phyloP scores from a whole-genome alignment of 1,140 invertebrate species.

The Listronotus bonariensis region DNA sequence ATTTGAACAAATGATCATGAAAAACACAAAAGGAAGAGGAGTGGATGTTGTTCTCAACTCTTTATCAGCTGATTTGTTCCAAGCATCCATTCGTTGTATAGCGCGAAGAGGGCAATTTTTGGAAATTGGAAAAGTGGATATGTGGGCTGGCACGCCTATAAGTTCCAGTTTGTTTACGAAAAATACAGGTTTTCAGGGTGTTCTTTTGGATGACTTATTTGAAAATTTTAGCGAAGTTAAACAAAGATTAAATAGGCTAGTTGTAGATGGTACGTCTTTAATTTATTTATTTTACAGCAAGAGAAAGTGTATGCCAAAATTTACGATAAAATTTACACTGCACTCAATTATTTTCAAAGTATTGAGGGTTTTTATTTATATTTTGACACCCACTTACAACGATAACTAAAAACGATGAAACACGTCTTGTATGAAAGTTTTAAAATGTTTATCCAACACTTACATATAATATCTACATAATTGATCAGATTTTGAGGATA shows the following conservation, averaged over 20 bases:
- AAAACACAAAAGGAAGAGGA: conserved; percentile 78
- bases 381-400: no score
- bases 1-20: conserved; percentile 86
- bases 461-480: no score
- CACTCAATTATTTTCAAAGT: no score
- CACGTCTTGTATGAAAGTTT: no score
- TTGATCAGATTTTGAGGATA: no score
- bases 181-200: conserved; percentile 96
- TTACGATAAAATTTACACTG: no score
- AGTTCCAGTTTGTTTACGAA: conserved; percentile 94
- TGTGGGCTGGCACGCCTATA: conserved; percentile 84
- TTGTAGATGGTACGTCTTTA: conserved; percentile 69
- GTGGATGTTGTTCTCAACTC: conserved; percentile 95
- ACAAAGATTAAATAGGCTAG: conserved; percentile 69
- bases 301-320: no score
- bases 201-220: conserved; percentile 89
- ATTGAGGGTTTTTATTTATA: no score
- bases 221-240: conserved; percentile 71
- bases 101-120: conserved; percentile 89
- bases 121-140: conserved; percentile 88
- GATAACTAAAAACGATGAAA: no score
- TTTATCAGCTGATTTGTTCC: conserved; percentile 87
- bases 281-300: no score
- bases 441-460: no score
- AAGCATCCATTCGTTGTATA: conserved; percentile 88